Percentiles rank a stretch among this genome's conserved stretches.
Evolutionary conservation across 2,113 vertebrate species (phyloP).

Genomic region (Dipodomys stephensi): DNA sequence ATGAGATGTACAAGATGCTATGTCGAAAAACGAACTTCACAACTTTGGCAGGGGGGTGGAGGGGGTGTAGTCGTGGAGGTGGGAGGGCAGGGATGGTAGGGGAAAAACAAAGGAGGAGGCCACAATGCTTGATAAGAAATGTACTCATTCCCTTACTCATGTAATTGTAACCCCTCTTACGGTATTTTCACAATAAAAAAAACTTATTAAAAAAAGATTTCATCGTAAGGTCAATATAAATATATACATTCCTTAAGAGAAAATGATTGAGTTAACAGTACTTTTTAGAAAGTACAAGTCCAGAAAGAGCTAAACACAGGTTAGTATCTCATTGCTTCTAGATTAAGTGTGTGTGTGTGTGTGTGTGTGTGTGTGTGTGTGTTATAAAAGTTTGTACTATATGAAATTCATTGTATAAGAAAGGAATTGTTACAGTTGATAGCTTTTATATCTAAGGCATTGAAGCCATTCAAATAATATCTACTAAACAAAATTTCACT

Average conservation of each 20-base stretch:
- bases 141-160: no score
- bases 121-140: no score
- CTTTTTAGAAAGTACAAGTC: neutral
- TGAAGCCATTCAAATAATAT: constrained; percentile 35
- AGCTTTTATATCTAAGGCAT: neutral
- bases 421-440: constrained; percentile 1
- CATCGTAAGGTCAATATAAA: neutral
- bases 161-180: no score
- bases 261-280: neutral
- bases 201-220: no score
- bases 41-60: no score
- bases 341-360: neutral
- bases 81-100: no score
- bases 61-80: no score
- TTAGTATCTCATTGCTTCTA: constrained; percentile 1
- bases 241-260: constrained; percentile 16
- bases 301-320: neutral
- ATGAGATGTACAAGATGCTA: no score
- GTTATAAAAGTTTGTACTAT: neutral
- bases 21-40: no score
- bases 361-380: neutral
- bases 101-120: no score
- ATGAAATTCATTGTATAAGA: neutral
- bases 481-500: neutral
- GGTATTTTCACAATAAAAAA: no score